Evolutionary conservation across 2,888 invertebrate genomes (phyloP), one percentile per base, ranked within the genome.

Genomic region (Thelaira solivaga): DNA sequence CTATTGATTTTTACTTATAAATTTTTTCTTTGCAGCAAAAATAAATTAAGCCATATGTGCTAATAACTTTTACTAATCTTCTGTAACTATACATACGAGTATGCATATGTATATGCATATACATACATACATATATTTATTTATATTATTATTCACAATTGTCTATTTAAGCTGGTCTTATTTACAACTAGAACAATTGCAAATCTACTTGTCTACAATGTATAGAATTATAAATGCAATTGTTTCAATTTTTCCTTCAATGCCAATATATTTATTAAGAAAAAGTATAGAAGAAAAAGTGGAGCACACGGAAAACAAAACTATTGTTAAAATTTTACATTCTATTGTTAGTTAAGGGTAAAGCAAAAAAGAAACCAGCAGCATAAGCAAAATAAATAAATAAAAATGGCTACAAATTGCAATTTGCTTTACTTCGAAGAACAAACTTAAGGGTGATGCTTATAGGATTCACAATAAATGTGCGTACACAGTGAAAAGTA

Each of bases 111-210:
- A n/a, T n/a, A n/a, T n/a, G n/a, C n/a, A n/a, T n/a, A n/a, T n/a
- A n/a, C n/a, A n/a, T n/a, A n/a, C n/a, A n/a, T n/a, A n/a, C n/a
- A n/a, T n/a, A n/a, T n/a, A n/a, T n/a, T 41, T 4, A 31, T 22
- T 7, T 47, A 55, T 45, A 45, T 34, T 31, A 22, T 41, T 65
- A n/a, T 36, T 29, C 49, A 39, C 73, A 73, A 65, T 73, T 73
- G 73, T 59, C 65, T 73, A 57, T 47, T 73, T 59, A 65, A 73
- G 57, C 55, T 51, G 41, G 34, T 73, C 49, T 73, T 73, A 18
- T 65, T 57, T 47, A 64, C 55, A 43, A 55, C 41, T 57, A 31
- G 20, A 24, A 22, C 22, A 31, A 36, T 36, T 59, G 10, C 45
- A 43, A 4, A 29, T 34, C 43, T 45, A 45, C 18, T 55, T 36